Base-by-base conservation (phyloP, 2,797 vertebrate genomes). In the Brachyalestes nurse region DNA sequence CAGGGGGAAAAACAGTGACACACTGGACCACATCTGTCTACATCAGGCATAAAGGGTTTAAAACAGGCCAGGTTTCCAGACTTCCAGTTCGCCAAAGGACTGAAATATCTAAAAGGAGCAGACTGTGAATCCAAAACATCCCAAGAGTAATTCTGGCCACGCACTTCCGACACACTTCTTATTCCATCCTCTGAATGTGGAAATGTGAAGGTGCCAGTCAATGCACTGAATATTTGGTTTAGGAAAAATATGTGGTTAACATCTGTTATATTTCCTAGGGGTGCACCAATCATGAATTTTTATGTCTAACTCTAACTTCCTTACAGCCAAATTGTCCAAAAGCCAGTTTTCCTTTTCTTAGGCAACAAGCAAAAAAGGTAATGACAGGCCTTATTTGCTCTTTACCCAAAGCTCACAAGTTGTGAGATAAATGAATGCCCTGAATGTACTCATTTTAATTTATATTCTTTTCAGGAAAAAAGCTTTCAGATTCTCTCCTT, bases 11-110 rank as follows among this genome's bases (percentile, higher is more conserved):
- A 51, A 73, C 47, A 12, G 62, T 25, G 34, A 75, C 42, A 75
- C 47, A 28, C 73, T 66, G 21, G 57, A 67, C 55, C 40, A 69
- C 64, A 72, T 70, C 19, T 79, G 65, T 79, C 28, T 77, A 34
- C 78, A 70, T 42, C 17, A 67, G 45, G 61, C 58, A 84, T 23
- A 65, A 69, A 84, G 69, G 61, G 71, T 71, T 75, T 38, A 72
- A 82, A 80, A 75, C 49, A 64, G 69, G 28, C 73, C 45, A 64
- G 7, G 55, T 40, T 28, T 51, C 69, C 25, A 17, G 25, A 42
- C 65, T 75, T 38, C 9, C 69, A 70, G 72, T 64, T 53, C 65
- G 70, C 19, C 38, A 49, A 40, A 47, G 62, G 70, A 80, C 42
- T n/a, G 66, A 58, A 66, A 55, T 55, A 74, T 81, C 23, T 57